Evolutionary conservation across 2,797 vertebrate genomes (phyloP).

Genomic region (Pelobates cultripes): DNA sequence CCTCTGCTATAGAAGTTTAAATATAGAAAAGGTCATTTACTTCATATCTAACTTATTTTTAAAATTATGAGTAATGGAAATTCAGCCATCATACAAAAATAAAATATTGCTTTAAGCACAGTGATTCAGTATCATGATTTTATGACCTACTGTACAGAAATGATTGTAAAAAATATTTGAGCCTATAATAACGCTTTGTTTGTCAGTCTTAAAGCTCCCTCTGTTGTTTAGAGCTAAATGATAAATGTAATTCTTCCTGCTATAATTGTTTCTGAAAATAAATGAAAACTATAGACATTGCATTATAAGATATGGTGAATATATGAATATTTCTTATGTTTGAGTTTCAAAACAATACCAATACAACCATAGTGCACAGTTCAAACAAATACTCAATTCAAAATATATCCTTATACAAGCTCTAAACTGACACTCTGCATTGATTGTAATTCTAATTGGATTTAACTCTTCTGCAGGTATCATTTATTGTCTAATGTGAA

Average conservation of each 20-base stretch:
- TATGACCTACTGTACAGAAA: not conserved
- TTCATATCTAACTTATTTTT: conserved; percentile 21
- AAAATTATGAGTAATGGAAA: conserved; percentile 9
- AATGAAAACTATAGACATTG: not conserved
- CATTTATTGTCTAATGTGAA: too few species aligned
- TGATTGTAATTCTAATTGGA: too few species aligned
- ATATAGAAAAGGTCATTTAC: not conserved
- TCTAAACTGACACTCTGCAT: too few species aligned
- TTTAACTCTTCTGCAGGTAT: too few species aligned
- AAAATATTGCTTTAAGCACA: conserved; percentile 14
- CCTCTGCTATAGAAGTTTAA: not conserved
- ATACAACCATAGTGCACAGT: too few species aligned
- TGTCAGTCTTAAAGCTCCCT: conserved; percentile 26
- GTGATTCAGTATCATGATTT: not conserved
- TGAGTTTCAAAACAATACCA: too few species aligned
- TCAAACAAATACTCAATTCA: too few species aligned
- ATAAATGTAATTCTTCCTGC: not conserved
- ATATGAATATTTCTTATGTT: too few species aligned
- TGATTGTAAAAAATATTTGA: not conserved
- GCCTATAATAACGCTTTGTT: not conserved
- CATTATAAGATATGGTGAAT: too few species aligned
- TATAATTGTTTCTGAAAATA: not conserved
- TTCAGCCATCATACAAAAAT: not conserved
- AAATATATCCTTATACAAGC: too few species aligned
- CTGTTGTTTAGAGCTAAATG: conserved; percentile 1